Evolutionary conservation across 2,797 vertebrate species (phyloP).

Genomic region (Eulemur mongoz): DNA sequence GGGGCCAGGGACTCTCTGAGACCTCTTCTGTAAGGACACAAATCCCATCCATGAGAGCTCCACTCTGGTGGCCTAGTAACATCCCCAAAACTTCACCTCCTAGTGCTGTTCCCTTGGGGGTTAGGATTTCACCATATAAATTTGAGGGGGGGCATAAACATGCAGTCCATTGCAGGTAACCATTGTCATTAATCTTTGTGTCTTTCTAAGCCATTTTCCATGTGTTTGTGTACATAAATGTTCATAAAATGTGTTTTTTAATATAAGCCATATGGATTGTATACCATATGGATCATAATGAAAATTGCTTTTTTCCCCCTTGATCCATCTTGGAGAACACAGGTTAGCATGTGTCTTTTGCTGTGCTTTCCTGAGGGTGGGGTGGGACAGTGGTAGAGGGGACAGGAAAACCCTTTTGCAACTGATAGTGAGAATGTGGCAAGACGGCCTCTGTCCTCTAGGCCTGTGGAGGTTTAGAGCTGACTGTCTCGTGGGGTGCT

Average conservation of each 20-base stretch:
- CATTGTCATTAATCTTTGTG: background rate
- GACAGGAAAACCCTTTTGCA: background rate
- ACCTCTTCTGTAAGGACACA: background rate
- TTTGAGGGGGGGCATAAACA: background rate
- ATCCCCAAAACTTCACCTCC: background rate
- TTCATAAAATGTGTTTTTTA: slow-evolving; percentile 7
- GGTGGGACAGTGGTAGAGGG: background rate
- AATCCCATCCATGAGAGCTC: background rate
- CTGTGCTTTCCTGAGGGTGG: background rate
- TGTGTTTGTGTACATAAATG: background rate
- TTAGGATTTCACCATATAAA: background rate
- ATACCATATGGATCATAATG: background rate
- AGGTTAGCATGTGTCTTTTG: background rate
- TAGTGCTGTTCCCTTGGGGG: background rate
- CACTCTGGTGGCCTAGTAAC: background rate
- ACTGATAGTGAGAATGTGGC: background rate
- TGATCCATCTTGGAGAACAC: background rate
- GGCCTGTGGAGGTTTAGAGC: background rate
- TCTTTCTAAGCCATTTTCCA: slow-evolving; percentile 1
- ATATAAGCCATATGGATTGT: background rate
- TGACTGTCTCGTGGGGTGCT: background rate
- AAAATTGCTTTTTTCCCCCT: background rate
- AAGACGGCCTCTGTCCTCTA: background rate
- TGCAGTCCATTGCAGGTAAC: background rate
- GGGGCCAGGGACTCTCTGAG: background rate